phyloP scores from a whole-genome alignment of 1,140 invertebrate genomes.

The Magallana gigas region DNA sequence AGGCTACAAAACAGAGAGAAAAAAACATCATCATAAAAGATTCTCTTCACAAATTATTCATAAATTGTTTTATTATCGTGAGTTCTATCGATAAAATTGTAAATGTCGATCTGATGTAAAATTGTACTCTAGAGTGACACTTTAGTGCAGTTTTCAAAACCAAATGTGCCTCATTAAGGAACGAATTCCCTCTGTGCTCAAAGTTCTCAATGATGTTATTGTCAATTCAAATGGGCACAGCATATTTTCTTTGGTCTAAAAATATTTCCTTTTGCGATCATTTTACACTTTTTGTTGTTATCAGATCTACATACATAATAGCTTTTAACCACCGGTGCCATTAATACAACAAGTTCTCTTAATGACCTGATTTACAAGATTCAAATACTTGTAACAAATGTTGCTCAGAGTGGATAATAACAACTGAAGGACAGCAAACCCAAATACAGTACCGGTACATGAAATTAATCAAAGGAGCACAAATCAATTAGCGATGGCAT shows the following conservation, averaged over 20 bases:
- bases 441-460: too few relatives aligned
- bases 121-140: conserved; percentile 14
- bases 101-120: conserved; percentile 7
- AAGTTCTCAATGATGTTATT: not conserved
- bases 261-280: not conserved
- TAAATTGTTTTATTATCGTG: not conserved
- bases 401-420: too few relatives aligned
- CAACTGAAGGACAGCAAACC: too few relatives aligned
- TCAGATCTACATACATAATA: too few relatives aligned
- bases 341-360: too few relatives aligned
- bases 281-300: not conserved
- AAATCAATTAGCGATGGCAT: too few relatives aligned
- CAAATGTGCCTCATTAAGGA: not conserved
- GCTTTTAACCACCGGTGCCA: too few relatives aligned
- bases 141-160: not conserved
- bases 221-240: not conserved
- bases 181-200: not conserved
- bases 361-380: too few relatives aligned
- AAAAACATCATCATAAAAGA: not conserved
- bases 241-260: not conserved
- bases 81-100: conserved; percentile 19
- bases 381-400: too few relatives aligned
- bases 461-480: too few relatives aligned
- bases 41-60: conserved; percentile 21
- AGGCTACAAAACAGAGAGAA: conserved; percentile 43